A percentile compares a stretch with the other conserved stretches of the same genome.
phyloP scores from a whole-genome alignment of 2,113 vertebrate genomes.

The Ondatra zibethicus region DNA sequence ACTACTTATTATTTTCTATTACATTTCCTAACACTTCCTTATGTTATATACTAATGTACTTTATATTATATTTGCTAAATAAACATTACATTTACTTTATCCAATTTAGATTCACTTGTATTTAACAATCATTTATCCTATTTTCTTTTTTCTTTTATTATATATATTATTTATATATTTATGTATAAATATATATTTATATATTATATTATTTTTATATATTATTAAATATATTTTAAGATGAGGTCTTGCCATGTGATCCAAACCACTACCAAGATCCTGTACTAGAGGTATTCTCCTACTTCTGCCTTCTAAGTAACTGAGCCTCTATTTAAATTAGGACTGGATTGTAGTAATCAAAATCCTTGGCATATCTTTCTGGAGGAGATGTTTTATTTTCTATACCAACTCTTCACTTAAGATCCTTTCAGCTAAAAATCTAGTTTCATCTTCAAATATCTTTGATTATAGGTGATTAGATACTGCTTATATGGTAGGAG shows the following conservation, averaged over 20 bases:
- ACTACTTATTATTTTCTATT: neutral
- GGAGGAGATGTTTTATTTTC: conserved; percentile 20
- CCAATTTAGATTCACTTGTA: conserved; percentile 10
- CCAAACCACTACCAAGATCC: neutral
- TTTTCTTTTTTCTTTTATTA: neutral
- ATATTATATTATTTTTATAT: neutral
- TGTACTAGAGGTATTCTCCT: neutral
- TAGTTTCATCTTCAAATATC: neutral
- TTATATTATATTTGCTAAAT: neutral
- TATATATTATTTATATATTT: neutral
- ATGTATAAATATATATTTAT: neutral
- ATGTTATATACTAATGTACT: neutral
- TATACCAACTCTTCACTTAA: conserved; percentile 11
- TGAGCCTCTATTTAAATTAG: conserved; percentile 30
- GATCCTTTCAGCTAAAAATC: conserved; percentile 32
- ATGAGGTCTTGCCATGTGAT: neutral
- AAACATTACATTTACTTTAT: neutral
- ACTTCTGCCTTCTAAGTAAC: neutral
- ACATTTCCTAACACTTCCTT: conserved; percentile 28
- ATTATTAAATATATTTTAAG: neutral
- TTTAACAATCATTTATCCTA: conserved; percentile 12
- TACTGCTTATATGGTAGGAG: neutral
- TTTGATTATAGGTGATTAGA: conserved; percentile 18
- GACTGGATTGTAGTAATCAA: neutral
- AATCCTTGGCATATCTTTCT: conserved; percentile 1